phyloP scores from a whole-genome alignment of 1,140 invertebrate species.

The Atta cephalotes region DNA sequence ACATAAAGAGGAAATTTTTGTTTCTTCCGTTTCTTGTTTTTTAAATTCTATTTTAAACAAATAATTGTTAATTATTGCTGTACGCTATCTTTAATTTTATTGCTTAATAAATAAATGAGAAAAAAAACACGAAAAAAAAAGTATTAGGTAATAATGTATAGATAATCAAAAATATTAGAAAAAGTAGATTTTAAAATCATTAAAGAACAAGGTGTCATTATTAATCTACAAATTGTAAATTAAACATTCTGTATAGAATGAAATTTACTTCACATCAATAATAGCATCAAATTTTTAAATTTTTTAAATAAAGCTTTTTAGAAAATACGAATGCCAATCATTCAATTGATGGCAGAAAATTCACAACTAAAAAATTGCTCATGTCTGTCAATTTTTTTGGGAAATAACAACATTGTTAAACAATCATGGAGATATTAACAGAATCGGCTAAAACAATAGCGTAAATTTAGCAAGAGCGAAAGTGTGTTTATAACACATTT shows the following conservation, averaged over 20 bases:
- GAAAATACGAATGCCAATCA: neutral
- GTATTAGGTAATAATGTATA: neutral
- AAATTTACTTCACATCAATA: neutral
- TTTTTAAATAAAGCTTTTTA: neutral
- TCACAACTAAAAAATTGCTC: neutral
- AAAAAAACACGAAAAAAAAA: neutral
- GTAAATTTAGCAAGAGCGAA: slow-evolving; percentile 54
- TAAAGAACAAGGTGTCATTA: neutral
- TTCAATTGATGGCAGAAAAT: neutral
- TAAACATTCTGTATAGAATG: neutral
- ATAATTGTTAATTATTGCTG: neutral
- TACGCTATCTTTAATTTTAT: neutral
- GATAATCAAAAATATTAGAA: no score
- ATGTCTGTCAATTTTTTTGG: neutral
- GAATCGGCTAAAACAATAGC: slow-evolving; percentile 26
- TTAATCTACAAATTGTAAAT: neutral
- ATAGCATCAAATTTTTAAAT: no score
- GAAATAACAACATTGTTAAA: neutral
- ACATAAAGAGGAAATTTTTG: neutral
- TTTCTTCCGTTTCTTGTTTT: neutral
- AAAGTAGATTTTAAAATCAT: slow-evolving; percentile 1
- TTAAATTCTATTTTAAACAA: neutral
- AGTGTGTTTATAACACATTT: slow-evolving; percentile 46
- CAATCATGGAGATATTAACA: slow-evolving; percentile 7
- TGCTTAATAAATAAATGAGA: neutral